Evolutionary conservation across 2,888 invertebrate species (phyloP).

Genomic region (Diachrysia chrysitis): DNA sequence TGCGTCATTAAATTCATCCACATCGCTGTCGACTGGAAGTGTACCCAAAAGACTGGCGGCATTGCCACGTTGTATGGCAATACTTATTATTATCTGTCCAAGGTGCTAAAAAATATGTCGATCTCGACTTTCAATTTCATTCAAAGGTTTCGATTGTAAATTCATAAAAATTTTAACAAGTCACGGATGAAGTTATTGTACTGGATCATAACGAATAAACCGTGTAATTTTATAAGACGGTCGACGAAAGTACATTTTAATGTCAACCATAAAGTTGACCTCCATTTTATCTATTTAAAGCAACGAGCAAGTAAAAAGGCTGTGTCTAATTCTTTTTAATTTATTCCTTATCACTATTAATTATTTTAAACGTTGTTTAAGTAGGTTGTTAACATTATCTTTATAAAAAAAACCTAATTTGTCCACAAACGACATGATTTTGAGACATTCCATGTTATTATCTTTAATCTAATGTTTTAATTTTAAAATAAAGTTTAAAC

Average conservation of each 20-base stretch:
- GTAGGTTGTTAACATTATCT: constrained; percentile 27
- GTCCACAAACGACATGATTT: not conserved
- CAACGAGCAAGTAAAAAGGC: constrained; percentile 37
- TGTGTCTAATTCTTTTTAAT: constrained; percentile 31
- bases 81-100: too few species aligned
- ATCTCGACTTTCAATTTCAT: constrained; percentile 67
- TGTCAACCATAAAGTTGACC: constrained; percentile 58
- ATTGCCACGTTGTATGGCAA: too few species aligned
- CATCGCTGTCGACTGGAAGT: too few species aligned
- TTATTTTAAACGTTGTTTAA: constrained; percentile 20
- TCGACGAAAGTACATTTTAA: constrained; percentile 74
- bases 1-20: too few species aligned
- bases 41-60: too few species aligned
- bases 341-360: constrained; percentile 20
- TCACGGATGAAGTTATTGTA: constrained; percentile 69
- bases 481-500: constrained; percentile 11
- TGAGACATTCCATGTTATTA: not conserved
- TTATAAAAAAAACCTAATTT: not conserved
- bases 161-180: constrained; percentile 68
- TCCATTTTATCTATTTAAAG: constrained; percentile 37
- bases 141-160: constrained; percentile 58
- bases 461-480: constrained; percentile 13
- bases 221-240: constrained; percentile 78
- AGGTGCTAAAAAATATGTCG: not conserved
- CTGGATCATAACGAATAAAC: constrained; percentile 75